Percentiles rank a stretch among this genome's conserved stretches.
Conservation (phyloP, 2,113 vertebrate species). For the Nesoenas mayeri region DNA sequence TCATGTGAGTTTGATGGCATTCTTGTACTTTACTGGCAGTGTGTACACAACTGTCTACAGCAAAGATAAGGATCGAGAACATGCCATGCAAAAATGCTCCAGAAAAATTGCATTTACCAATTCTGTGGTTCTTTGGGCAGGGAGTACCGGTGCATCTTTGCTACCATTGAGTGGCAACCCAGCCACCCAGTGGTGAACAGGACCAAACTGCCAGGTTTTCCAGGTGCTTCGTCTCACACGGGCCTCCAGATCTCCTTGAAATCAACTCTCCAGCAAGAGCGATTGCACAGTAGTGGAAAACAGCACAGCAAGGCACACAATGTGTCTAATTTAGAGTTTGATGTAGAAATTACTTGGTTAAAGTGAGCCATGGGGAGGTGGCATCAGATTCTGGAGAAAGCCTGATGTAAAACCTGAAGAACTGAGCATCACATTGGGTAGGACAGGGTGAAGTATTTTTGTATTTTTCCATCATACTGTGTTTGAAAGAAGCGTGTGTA, state of each 20-base stretch:
- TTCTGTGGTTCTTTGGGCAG: not conserved
- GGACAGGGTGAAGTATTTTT: not conserved
- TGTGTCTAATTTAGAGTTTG: not conserved
- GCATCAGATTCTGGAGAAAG: not conserved
- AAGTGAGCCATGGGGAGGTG: not conserved
- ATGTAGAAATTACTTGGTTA: not conserved
- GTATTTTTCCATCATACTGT: not conserved
- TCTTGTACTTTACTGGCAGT: not conserved
- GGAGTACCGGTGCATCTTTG: not conserved
- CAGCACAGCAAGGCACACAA: not conserved
- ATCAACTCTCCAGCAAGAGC: not conserved
- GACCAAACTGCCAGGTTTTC: not conserved
- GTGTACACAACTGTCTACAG: not conserved
- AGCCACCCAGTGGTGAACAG: not conserved
- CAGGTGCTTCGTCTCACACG: accelerated
- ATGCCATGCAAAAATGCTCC: not conserved
- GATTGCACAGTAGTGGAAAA: not conserved
- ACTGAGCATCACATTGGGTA: not conserved
- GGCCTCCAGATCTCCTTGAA: not conserved
- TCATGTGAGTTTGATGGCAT: not conserved
- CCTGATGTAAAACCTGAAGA: not conserved
- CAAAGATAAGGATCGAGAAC: not conserved
- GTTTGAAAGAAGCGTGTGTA: not conserved
- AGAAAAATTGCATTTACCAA: not conserved
- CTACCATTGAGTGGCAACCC: not conserved